Evolutionary conservation across 2,888 invertebrate genomes (phyloP), one percentile per base, ranked within the genome.

Genomic region (Globia sparganii): DNA sequence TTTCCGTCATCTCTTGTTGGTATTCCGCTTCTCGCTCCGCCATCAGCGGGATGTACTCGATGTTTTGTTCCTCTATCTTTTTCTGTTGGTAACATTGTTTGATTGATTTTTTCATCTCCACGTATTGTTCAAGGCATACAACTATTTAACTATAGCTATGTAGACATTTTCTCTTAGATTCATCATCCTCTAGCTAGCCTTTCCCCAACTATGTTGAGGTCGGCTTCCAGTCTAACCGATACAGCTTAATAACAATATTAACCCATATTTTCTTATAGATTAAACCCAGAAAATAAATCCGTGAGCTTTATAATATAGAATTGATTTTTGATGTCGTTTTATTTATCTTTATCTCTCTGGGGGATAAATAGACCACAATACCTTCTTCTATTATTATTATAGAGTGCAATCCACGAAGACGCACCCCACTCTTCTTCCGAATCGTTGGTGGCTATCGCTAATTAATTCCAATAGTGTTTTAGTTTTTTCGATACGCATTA

Each of bases 11-110:
- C 90, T 97, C 96, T 70, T 94, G 92, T 80, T 97, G 96, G 86
- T 97, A 97, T 83, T 97, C 97, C 34, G 89, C 94, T 75, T 97
- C 97, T 83, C 97, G 96, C 86, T 97, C 97, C n/a, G 89, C 95
- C 97, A 97, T 97, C 62, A 97, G 90, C 2, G 95, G 95, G 15
- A 94, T 90, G 88, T 97, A 97, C 70, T 97, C 94, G 65, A 92
- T 91, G 87, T 97, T 96, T 92, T 97, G 97, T 72, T 96, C 96
- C 11, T 95, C 96, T 84, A 97, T 88, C 87, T 95, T 91, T 69
- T 90, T 93, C 95, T 97, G 90, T 72, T 49, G 40, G 56, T 28
- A 13, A 37, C 11, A 69, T 21, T 61, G 5, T 74, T 58, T 28
- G 8, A 46, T 46, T 69, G 4, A 46, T 1, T 43, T 28, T 31